These are phyloP conservation scores for Ageneiosus marmoratus DNA, from an alignment of 2,113 vertebrate species.

Conservation along the genomic window DNA sequence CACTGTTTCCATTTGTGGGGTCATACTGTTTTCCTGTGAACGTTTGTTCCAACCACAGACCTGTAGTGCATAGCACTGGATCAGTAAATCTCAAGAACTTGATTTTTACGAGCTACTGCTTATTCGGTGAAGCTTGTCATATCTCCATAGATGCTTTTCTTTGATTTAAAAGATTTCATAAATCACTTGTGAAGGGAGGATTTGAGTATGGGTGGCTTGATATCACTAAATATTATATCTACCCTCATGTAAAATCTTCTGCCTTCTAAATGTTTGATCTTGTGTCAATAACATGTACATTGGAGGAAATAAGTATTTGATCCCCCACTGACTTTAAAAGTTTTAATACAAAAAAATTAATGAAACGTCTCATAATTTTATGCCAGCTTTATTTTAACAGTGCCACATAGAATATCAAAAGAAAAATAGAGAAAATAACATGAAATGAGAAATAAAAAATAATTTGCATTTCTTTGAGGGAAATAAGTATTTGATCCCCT, in stretches of 20 bases:
- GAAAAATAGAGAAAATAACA: no score
- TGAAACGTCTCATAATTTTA: no score
- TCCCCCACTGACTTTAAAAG: no score
- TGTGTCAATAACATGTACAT: neutral
- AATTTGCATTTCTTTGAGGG: no score
- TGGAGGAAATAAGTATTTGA: no score
- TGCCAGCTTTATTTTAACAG: no score
- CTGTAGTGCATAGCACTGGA: slow-evolving; percentile 1
- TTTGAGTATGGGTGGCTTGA: neutral
- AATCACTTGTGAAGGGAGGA: neutral
- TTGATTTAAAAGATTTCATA: neutral
- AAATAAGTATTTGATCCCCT: no score
- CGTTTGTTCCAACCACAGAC: slow-evolving; percentile 22
- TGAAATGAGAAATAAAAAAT: no score
- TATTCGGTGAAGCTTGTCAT: neutral
- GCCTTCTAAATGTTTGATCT: neutral
- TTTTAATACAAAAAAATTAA: no score
- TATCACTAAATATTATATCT: neutral
- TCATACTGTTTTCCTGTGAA: slow-evolving; percentile 19
- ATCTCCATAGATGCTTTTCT: neutral
- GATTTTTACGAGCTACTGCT: slow-evolving; percentile 10
- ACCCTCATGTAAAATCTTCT: neutral
- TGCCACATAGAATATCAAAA: no score
- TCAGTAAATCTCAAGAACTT: slow-evolving; percentile 22
- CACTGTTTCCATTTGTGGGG: slow-evolving; percentile 28